Percentiles rank a stretch among this genome's conserved stretches.
phyloP scores from a whole-genome alignment of 2,113 vertebrate species.

The Bungarus multicinctus region DNA sequence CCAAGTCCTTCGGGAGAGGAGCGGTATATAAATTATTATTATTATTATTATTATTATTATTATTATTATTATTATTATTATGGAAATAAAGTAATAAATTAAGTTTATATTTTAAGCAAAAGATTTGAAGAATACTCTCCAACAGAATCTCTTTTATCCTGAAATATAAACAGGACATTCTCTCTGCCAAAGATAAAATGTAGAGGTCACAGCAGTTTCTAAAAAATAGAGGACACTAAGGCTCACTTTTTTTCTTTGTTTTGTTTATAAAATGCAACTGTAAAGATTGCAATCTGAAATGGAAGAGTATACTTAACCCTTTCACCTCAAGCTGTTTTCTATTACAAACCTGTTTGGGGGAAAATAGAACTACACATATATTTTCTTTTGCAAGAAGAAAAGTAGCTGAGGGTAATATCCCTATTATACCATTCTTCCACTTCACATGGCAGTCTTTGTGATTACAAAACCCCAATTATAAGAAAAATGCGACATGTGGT shows the following conservation, averaged over 20 bases:
- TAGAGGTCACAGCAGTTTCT: background rate
- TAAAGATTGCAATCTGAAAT: background rate
- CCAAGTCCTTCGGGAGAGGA: too few species aligned
- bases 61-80: too few species aligned
- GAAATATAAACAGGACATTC: background rate
- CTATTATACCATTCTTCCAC: background rate
- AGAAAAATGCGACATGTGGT: background rate
- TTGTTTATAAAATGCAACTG: background rate
- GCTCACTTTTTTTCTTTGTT: background rate
- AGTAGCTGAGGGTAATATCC: background rate
- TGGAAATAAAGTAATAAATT: background rate
- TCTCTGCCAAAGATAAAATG: background rate
- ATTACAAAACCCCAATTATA: background rate
- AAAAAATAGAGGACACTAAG: background rate
- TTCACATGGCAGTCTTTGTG: background rate
- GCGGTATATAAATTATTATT: too few species aligned
- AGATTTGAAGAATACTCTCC: background rate
- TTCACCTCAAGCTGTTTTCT: background rate
- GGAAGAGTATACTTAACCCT: background rate
- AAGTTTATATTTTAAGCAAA: background rate
- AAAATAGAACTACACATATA: background rate
- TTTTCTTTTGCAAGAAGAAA: background rate
- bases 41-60: too few species aligned
- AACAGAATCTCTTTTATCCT: rapidly evolving
- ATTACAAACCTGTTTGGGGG: background rate